Evolutionary conservation across 1,140 invertebrate genomes (phyloP), one percentile per base, ranked within the genome.

Genomic region (Triops cancriformis): DNA sequence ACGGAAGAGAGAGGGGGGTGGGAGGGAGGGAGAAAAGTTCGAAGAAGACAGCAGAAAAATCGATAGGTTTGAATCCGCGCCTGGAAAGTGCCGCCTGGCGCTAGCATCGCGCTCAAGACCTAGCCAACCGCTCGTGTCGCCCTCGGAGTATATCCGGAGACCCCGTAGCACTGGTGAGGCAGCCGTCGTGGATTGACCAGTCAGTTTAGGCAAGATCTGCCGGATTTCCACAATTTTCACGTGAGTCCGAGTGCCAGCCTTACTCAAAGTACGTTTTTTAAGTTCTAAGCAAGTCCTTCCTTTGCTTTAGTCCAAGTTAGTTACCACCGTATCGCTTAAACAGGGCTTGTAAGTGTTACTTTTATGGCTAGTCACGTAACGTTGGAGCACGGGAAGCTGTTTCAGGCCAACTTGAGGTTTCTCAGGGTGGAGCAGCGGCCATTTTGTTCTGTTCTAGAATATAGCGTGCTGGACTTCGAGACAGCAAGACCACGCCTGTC

Each of bases 401-500:
- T 37, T 37, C 14, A 64, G 23, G 14, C 18, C 51, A 64, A 64
- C 51, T 64, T 64, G 51, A 18, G 51, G 51, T 64, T 64, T 64
- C 51, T 64, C 51, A 64, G 51, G 51, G 51, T 64, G 51, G 51
- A 64, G 51, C 51, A 64, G 51, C 51, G 51, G 51, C 51, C 51
- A 64, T 64, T 64, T 64, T 64, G 51, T 64, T 64, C 51, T 64
- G 51, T 64, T 64, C 51, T 64, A 64, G 51, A 64, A 64, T 64
- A 64, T 64, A 18, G 51, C 51, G 51, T 64, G 51, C 51, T 64
- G 51, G 23, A 5, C 14, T n/a, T 64, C 10, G 51, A 64, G 51
- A 18, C 31, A 37, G 31, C 31, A 37, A 64, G 51, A 64, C 51
- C 51, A 64, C 51, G 51, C 51, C 51, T 64, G 51, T n/a, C 14